Conservation (phyloP, 2,888 invertebrate genomes). For the Panorpa germanica region DNA sequence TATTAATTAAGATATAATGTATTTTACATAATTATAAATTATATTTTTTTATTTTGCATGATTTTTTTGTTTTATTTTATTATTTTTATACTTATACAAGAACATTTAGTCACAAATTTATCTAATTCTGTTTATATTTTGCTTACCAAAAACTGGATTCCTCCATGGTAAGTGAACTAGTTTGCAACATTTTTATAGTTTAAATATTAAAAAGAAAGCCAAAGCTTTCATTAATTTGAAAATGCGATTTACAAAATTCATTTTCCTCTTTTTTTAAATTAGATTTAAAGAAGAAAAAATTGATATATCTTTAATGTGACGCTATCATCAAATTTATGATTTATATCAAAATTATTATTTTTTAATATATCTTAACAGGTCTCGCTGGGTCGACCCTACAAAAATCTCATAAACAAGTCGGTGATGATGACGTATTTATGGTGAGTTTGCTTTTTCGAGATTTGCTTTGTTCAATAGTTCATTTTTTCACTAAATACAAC, state of each 20-base stretch:
- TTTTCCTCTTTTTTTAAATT: slow-evolving; percentile 1
- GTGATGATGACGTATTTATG: slow-evolving; percentile 92
- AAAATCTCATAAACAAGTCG: slow-evolving; percentile 57
- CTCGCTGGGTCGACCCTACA: slow-evolving; percentile 40
- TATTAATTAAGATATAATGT: too few species aligned
- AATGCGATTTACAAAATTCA: neutral
- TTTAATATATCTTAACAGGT: slow-evolving; percentile 30
- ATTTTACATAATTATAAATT: too few species aligned
- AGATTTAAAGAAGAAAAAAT: neutral
- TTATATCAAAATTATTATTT: too few species aligned
- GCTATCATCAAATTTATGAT: too few species aligned
- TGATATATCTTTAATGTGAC: slow-evolving; percentile 1
- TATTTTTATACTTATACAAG: too few species aligned
- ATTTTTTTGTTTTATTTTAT: too few species aligned
- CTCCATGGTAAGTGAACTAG: slow-evolving; percentile 12
- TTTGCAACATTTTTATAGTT: neutral
- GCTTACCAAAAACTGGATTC: too few species aligned
- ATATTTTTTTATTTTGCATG: too few species aligned
- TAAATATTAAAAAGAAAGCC: neutral
- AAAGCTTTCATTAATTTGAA: neutral
- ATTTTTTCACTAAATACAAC: slow-evolving; percentile 1
- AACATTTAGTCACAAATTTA: too few species aligned
- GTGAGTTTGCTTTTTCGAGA: slow-evolving; percentile 29
- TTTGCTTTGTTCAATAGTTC: slow-evolving; percentile 2
- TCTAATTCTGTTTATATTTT: too few species aligned